phyloP scores from a whole-genome alignment of 2,113 vertebrate species.

The Mesocricetus auratus region DNA sequence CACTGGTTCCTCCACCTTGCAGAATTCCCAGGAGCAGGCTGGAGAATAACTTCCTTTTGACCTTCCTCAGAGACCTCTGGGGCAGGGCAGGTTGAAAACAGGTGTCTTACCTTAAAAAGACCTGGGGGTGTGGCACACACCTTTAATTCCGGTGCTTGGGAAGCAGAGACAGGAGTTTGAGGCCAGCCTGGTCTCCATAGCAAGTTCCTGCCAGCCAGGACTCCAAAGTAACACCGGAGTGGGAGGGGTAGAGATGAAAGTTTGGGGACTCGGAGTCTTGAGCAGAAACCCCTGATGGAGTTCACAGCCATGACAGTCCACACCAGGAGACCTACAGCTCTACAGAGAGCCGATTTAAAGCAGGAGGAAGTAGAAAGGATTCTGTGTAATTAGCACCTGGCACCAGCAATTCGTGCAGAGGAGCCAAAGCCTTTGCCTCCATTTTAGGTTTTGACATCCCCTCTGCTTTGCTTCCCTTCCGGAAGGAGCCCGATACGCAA shows the following conservation, averaged over 20 bases:
- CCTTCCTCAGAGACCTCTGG: background rate
- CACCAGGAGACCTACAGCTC: background rate
- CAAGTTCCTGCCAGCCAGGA: background rate
- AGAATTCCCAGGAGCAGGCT: background rate
- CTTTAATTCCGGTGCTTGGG: background rate
- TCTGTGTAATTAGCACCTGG: background rate
- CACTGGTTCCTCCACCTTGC: background rate
- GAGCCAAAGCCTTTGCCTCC: background rate
- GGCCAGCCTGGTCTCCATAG: background rate
- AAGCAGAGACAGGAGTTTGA: background rate
- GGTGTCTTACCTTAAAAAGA: background rate
- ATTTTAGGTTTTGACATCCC: background rate
- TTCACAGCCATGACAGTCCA: background rate
- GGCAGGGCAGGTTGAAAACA: background rate
- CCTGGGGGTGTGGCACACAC: background rate
- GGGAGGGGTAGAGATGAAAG: background rate
- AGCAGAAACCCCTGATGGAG: background rate
- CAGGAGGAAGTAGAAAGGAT: background rate
- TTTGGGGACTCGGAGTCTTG: background rate
- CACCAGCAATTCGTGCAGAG: background rate
- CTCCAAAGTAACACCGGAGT: background rate
- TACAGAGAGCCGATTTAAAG: background rate
- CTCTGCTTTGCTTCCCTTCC: background rate
- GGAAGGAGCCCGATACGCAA: rapidly evolving
- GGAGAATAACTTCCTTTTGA: background rate